Base-by-base conservation (phyloP, 2,888 invertebrate genomes). In the Scaptomyza flava region DNA sequence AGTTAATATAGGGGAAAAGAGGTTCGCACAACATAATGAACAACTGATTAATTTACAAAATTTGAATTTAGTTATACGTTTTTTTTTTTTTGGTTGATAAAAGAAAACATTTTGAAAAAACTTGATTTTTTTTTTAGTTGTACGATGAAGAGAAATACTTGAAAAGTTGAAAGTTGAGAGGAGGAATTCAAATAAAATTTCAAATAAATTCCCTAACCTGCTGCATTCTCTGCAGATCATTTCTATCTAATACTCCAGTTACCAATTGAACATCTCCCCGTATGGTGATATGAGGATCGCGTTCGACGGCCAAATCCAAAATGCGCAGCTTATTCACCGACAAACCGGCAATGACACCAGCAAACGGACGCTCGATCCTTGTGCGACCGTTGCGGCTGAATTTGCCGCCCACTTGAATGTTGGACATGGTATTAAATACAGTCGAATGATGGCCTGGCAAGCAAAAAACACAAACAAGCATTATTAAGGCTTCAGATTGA, bases 361-460 rank as follows among this genome's bases (percentile, higher is more conserved):
- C 94, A 93, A 98, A 98, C 2, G 97, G 95, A 42, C 96, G 93
- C 85, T 96, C 95, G 51, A 96, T 94, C 72, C 94, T 92, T 56
- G 94, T 94, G 83, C 95, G 95, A 53, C 95, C 94, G 36, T 89
- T 89, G 52, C 92, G 91, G 63, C 91, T 91, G 45, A 90, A 90
- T 89, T 95, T 95, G 0, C 98, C 98, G 6, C 98, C 98, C 31
- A 98, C 95, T 80, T 96, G 96, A 43, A 98, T 95, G 46, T 95
- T 95, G 1, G 97, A 96, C 94, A 98, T 98, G 88, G 96, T 96
- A 93, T 98, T 98, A 93, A 98, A 98, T 34, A 97, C 96, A 57
- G 95, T 95, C 50, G 96, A 94, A 79, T 97, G 96, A 77, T 95
- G 95, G 12, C 96, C 97, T 96, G 92, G 1, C n/a, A 43, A 56